Base-by-base conservation (phyloP, 2,113 vertebrate genomes). In the Nycticorax nycticorax region DNA sequence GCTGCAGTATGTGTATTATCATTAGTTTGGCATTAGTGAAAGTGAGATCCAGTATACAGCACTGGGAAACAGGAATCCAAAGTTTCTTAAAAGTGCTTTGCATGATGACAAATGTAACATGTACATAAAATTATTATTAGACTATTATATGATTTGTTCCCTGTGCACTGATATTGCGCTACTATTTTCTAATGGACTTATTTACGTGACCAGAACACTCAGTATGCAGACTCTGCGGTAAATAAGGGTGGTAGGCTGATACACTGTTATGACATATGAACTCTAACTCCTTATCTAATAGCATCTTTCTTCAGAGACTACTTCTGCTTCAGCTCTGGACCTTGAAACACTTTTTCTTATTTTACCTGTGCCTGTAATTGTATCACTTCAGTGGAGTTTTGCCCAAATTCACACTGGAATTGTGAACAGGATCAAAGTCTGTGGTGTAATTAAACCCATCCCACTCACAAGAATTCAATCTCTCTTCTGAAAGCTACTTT, bases 371-470 rank as follows among this genome's bases (percentile, higher is more conserved):
- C 39, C 59, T 92, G 33, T 82, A 69, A 52, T 39, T 37, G 15
- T 78, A 55, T 56, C 21, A 72, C 27, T 90, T 77, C 83, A 68
- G 41, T 72, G 62, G 86, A 87, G 67, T 87, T 94, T 88, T 95
- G 92, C 50, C 66, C 67, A 73, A 76, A 73, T 88, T 93, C 67
- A 85, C 74, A 35, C 71, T 94, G 66, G 62, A 91, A 88, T 75
- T 88, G 74, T 64, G 71, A 93, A 91, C 21, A 53, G 77, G 66
- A 91, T 93, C 89, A 87, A 96, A 93, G 88, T 62, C 45, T 68
- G 55, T 33, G 39, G 52, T 63, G 19, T 91, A 93, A 92, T 94
- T 94, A 92, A 97, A 95, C 30, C 82, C 85, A 89, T 78, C 73
- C 69, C 12, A 3, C 33, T 93, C 79, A 72, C 12, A 92, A 94